Base-by-base conservation (phyloP, 1,140 invertebrate species). In the Psilanteris sp. region DNA sequence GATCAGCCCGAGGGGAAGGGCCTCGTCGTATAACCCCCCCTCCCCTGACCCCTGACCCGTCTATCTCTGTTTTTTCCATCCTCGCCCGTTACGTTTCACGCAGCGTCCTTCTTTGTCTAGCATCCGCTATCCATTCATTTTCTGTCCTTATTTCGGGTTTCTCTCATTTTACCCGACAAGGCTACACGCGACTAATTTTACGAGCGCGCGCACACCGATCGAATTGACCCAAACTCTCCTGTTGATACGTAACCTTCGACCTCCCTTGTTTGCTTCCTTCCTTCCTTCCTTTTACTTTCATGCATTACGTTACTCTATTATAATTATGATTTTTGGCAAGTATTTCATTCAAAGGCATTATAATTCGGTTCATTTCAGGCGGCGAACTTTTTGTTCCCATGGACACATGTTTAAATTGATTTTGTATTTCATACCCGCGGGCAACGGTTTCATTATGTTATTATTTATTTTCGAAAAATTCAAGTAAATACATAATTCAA, bases 171-270 rank as follows among this genome's bases (percentile, higher is more conserved):
- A 22, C 52, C 26, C 37, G 24, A 43, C 77, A 31, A 50, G 32
- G 54, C 46, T 73, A 54, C 64, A 72, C 61, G 74, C 74, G 64
- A 71, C 64, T 77, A 79, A 81, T 79, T 76, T 79, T 61, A 72
- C 57, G 54, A 78, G 59, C 59, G 46, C 59, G 64, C 73, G 74
- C 72, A 79, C 72, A 68, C 62, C 74, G 52, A 74, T 61, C 75
- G 71, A 71, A 81, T 79, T 76, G 77, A 78, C 61, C 78, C 78
- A 79, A 67, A 72, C 74, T 76, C 71, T 71, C 36, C 68, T 55
- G 73, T 59, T 70, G 52, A 64, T 64, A 66, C 70, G 61, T 74
- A 74, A 74, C 71, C 62, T 68, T 75, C 62, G 46, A 24, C 66
- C 75, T 72, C 78, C 73, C 46, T 77, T 71, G 62, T 66, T 74